Evolutionary conservation across 92 coral and sea anemone species (phyloP).

Genomic region (Umimayanthus chanpuru): DNA sequence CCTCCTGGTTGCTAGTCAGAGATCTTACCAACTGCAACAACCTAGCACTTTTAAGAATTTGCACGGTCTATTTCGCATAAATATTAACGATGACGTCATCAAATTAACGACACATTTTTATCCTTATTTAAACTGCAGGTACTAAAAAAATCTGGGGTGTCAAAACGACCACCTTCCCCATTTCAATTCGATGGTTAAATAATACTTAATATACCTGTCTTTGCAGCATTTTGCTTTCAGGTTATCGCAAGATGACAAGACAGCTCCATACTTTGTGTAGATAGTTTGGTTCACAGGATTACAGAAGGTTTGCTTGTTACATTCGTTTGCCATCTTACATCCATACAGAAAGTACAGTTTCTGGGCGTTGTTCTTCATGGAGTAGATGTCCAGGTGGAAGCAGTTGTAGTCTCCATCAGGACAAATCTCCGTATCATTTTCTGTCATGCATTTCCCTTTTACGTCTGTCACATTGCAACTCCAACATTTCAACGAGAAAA

Average conservation of each 20-base stretch:
- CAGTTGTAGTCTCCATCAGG: not conserved
- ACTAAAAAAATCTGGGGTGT: too few relatives aligned
- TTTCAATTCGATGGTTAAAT: too few relatives aligned
- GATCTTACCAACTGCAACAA: too few relatives aligned
- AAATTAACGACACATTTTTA: too few relatives aligned
- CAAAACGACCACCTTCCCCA: too few relatives aligned
- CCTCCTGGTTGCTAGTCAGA: too few relatives aligned
- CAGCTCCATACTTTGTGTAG: not conserved
- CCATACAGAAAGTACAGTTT: not conserved
- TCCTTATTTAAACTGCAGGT: too few relatives aligned
- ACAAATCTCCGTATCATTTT: not conserved
- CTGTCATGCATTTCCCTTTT: not conserved
- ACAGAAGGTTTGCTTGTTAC: not conserved
- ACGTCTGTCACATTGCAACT: slow-evolving; percentile 6
- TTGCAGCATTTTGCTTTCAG: not conserved
- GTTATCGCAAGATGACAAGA: not conserved
- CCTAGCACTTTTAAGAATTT: too few relatives aligned
- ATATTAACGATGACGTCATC: too few relatives aligned
- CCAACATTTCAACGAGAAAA: slow-evolving; percentile 8
- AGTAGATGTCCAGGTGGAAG: slow-evolving; percentile 1
- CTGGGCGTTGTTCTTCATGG: not conserved
- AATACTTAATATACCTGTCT: not conserved
- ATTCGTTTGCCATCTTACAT: not conserved
- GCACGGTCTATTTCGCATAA: too few relatives aligned
- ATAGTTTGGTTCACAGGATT: not conserved